Evolutionary conservation across 2,888 invertebrate species (phyloP), one percentile per base, ranked within the genome.

Genomic region (Ophion ellenae): DNA sequence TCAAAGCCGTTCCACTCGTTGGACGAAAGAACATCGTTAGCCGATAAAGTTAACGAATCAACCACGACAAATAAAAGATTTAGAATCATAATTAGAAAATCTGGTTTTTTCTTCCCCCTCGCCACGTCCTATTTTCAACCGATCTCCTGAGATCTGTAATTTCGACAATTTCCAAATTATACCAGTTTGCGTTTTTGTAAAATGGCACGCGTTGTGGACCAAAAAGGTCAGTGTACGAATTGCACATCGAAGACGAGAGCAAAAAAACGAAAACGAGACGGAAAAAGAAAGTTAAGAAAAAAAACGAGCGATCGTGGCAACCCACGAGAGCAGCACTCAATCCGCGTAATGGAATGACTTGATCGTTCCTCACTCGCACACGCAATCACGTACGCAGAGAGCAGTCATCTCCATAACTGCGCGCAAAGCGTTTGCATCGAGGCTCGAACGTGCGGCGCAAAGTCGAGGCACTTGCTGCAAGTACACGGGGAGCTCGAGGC

Each of bases 281-380:
- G 45, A 59, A 24, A 83, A 70, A 84, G 85, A 87, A 84, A 45
- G 59, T 67, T 70, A 73, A 80, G 45, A 73, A 76, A 85, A 74
- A n/a, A 81, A 63, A 40, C 79, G 86, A 87, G 84, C 90, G 91
- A 92, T 91, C 90, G 90, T 89, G 90, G 91, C 90, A 70, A 73
- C 77, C 77, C 86, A 84, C 90, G 89, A 90, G 91, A 89, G 90
- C 92, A 91, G 89, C 91, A 92, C 92, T 93, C 92, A 93, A 93
- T 93, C 92, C 92, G 90, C 92, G 92, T 93, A 93, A 93, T 93
- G 91, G 92, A 93, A 93, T 93, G 93, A 93, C 93, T 93, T 93
- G 93, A 93, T 93, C 92, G 91, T 88, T 87, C 88, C 59, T 70
- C 78, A 69, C 82, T 64, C 81, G 64, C 78, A 83, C 86, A 53